Evolutionary conservation across 23 tunicate genomes (phyloP), one percentile per base, ranked within the genome.

Genomic region (Clavelina lepadiformis): DNA sequence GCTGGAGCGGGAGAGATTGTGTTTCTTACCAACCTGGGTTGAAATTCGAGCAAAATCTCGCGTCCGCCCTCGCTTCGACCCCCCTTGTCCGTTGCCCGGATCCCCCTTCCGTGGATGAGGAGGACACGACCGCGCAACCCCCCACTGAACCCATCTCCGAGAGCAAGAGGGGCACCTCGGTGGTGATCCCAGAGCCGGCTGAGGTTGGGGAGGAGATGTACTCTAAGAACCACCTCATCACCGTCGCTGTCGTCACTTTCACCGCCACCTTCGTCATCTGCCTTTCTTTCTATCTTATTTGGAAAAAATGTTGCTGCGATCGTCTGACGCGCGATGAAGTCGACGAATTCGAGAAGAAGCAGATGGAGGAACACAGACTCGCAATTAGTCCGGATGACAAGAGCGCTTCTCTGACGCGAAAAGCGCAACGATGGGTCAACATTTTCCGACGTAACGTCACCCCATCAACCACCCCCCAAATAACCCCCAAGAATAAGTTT

Each of bases 1-100:
- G 86, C 15, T 86, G 95, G 95, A 71, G 67, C 65, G 86, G 72
- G 18, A 31, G 63, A 0, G 23, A 45, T 22, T 79, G 86, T 52
- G 70, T 73, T 30, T 46, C 74, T 1, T 66, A 57, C 44, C 38
- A 21, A 25, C 57, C 57, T 22, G 22, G 46, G 5, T 7, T 24
- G 4, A 35, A 46, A 5, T 44, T 44, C 4, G 22, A 18, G 5
- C 41, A 23, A 66, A 27, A 66, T 66, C 15, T 15, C 11, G 15
- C 49, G 11, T 8, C 49, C 13, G 22, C 23, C 21, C 7, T 13
- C 22, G 59, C n/a, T 41, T 6, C 18, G 24, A 37, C 22, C 5
- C 68, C 8, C 35, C 58, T 53, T 53, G 20, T n/a, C 21, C 58
- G 6, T 11, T 58, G 49, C 49, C 49, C 49, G 49, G 49, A 41